Evolutionary conservation across 2,797 vertebrate genomes (phyloP).

Genomic region (Poecilia picta): DNA sequence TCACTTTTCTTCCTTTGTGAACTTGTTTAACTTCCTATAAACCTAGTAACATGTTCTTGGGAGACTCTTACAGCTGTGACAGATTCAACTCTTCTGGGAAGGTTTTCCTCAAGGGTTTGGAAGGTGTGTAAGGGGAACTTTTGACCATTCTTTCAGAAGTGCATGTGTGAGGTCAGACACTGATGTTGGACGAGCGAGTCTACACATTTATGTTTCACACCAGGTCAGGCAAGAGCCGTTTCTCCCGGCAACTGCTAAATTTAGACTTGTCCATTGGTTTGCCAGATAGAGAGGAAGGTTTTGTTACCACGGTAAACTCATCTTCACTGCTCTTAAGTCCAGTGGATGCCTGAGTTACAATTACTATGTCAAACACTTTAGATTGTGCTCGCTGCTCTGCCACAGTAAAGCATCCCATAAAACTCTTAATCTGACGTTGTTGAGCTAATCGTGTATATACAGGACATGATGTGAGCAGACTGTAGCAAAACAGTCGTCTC

Average conservation of each 20-base stretch:
- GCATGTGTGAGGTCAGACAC: background rate
- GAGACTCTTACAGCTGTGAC: too few species aligned
- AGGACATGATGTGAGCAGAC: background rate
- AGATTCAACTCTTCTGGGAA: too few species aligned
- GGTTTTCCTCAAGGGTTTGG: background rate
- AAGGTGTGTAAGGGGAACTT: background rate
- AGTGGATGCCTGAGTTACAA: background rate
- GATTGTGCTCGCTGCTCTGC: background rate
- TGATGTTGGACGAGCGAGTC: background rate
- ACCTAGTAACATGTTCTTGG: too few species aligned
- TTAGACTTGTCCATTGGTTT: background rate
- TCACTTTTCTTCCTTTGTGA: background rate
- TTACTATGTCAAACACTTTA: background rate
- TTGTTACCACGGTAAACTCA: background rate
- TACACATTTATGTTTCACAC: background rate
- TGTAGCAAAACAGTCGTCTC: constrained; percentile 75
- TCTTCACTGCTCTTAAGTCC: background rate
- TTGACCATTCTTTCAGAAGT: too few species aligned
- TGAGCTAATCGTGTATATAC: too few species aligned
- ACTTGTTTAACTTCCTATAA: background rate
- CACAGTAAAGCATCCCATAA: background rate
- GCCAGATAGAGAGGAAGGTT: background rate
- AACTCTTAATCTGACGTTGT: background rate
- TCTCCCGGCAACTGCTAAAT: background rate
- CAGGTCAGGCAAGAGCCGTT: background rate